Percentiles rank a stretch among this genome's conserved stretches.
Evolutionary conservation across 2,888 invertebrate genomes (phyloP).

Genomic region (Pardosa pseudoannulata): DNA sequence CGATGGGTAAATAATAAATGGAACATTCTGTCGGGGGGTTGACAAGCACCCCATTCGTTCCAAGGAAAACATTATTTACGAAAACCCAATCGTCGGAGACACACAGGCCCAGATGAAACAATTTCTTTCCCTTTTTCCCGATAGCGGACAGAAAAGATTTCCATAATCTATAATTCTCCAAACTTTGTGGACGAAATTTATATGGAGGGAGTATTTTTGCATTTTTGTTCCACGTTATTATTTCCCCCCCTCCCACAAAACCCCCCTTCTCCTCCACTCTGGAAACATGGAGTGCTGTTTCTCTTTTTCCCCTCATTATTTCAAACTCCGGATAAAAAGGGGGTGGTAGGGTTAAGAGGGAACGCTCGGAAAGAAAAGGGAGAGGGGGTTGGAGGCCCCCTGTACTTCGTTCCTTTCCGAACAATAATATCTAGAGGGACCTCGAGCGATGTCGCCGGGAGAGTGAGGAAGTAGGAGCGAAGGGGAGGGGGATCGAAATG

Average conservation of each 20-base stretch:
- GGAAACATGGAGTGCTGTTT: slow-evolving; percentile 60
- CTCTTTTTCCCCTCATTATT: slow-evolving; percentile 61
- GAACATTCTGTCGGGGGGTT: slow-evolving; percentile 55
- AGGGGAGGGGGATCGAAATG: slow-evolving; percentile 36
- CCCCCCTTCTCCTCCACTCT: neutral
- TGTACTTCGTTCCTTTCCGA: slow-evolving; percentile 5
- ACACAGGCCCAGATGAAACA: slow-evolving; percentile 59
- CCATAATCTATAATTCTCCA: slow-evolving; percentile 73
- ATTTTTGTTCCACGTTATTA: slow-evolving; percentile 66
- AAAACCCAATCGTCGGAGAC: slow-evolving; percentile 62
- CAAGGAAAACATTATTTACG: slow-evolving; percentile 71
- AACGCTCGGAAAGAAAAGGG: neutral
- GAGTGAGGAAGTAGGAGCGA: neutral
- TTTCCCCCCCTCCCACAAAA: slow-evolving; percentile 23
- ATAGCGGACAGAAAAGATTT: slow-evolving; percentile 60
- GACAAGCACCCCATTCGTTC: slow-evolving; percentile 54
- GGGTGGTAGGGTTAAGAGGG: slow-evolving; percentile 68
- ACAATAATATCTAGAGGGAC: slow-evolving; percentile 68
- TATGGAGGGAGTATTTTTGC: slow-evolving; percentile 64
- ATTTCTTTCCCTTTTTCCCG: slow-evolving; percentile 32
- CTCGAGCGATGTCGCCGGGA: slow-evolving; percentile 43
- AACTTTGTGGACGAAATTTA: slow-evolving; percentile 71
- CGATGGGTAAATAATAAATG: slow-evolving; percentile 60
- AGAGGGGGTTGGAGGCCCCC: slow-evolving; percentile 8
- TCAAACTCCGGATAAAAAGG: slow-evolving; percentile 55